Conservation (phyloP, 2,888 invertebrate species). For the Neoascia interrupta region DNA sequence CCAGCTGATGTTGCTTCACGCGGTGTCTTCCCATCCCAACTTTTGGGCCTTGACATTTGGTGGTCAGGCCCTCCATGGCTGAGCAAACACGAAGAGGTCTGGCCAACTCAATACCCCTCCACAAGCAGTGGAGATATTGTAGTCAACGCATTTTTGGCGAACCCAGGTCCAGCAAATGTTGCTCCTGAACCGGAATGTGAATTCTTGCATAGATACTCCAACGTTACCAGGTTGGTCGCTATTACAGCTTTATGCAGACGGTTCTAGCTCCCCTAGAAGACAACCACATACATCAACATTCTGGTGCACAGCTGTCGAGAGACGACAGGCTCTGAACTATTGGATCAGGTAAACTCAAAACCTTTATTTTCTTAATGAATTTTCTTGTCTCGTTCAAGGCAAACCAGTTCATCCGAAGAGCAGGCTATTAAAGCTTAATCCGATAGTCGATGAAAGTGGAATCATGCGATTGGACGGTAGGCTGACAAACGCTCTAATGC, state of each 20-base stretch:
- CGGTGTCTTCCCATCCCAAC: slow-evolving; percentile 2
- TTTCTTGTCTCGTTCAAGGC: not conserved
- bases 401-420: not conserved
- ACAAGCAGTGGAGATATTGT: no score
- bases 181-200: no score
- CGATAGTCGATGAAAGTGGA: not conserved
- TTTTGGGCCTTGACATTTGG: not conserved
- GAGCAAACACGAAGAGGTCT: not conserved
- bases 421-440: not conserved
- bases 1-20: slow-evolving; percentile 4
- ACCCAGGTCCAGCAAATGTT: no score
- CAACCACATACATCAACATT: not conserved
- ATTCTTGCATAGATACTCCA: no score
- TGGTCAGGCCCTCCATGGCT: slow-evolving; percentile 5
- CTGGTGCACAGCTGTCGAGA: not conserved
- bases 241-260: no score
- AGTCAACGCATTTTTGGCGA: no score
- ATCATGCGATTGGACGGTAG: not conserved
- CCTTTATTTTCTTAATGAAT: not conserved
- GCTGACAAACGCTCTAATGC: not conserved
- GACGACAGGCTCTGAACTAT: not conserved
- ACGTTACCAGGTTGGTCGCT: no score
- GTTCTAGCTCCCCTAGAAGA: not conserved
- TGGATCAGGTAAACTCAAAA: not conserved
- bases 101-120: not conserved